These are phyloP conservation scores for Tympanuchus pallidicinctus DNA, from an alignment of 2,113 vertebrate genomes.

Conservation along the genomic window DNA sequence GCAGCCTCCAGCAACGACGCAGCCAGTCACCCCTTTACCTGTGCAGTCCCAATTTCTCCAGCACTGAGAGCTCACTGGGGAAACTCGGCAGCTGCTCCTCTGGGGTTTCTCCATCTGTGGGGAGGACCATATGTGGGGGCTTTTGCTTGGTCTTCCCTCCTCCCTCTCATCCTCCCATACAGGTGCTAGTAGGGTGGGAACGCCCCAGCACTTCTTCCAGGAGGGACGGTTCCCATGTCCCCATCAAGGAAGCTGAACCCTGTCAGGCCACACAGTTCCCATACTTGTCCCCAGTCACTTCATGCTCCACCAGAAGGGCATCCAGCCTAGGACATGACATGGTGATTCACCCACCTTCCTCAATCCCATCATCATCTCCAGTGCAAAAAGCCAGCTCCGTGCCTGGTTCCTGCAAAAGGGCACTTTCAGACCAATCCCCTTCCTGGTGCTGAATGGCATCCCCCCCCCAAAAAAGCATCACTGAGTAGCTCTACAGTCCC, in stretches of 20 bases:
- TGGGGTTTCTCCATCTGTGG: constrained; percentile 20
- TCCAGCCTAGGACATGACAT: neutral
- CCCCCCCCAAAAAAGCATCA: neutral
- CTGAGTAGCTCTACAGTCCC: neutral
- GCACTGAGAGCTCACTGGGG: constrained; percentile 77
- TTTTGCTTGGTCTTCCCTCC: neutral
- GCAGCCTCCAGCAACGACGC: rapidly evolving
- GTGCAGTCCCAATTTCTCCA: constrained; percentile 81
- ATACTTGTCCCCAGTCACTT: rapidly evolving
- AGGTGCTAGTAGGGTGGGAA: neutral
- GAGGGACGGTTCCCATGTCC: neutral
- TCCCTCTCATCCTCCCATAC: neutral
- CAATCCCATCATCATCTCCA: constrained; percentile 60
- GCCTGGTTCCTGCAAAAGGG: constrained; percentile 11
- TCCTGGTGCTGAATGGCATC: neutral
- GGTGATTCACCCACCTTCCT: constrained; percentile 79
- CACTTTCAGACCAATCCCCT: neutral
- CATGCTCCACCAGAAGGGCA: neutral
- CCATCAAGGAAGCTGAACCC: neutral
- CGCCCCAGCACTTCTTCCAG: neutral
- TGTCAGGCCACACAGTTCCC: rapidly evolving
- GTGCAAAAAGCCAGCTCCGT: neutral
- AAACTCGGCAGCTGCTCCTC: constrained; percentile 50
- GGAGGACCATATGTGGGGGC: rapidly evolving
- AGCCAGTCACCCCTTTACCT: constrained; percentile 65